Base-by-base conservation (phyloP, 2,888 invertebrate species). In the Allophyes oxyacanthae region DNA sequence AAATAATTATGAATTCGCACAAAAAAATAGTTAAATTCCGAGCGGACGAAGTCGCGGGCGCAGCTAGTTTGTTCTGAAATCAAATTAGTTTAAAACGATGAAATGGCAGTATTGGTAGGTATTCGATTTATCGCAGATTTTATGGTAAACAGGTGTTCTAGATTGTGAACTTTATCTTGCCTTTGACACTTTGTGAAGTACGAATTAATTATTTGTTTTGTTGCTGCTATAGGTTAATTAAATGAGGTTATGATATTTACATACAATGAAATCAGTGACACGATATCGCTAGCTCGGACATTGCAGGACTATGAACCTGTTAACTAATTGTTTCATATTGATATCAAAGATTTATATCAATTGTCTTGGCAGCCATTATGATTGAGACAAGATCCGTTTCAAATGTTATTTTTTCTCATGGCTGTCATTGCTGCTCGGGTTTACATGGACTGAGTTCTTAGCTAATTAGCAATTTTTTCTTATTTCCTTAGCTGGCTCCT, bases 241-340 rank as follows among this genome's bases (percentile, higher is more conserved):
- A 44, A 46, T 52, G 45, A 45, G 62, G 40, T 38, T 15, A 37
- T 30, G 20, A 48, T 65, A 66, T 66, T 66, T 41, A 49, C 66
- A 66, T 66, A 66, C 65, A 66, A 66, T 66, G 65, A 66, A 66
- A 66, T 66, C 65, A 62, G 52, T 66, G 65, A 62, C 65, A 66
- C 44, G 66, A 66, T 57, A 66, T 66, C 64, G 28, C 49, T 28
- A 48, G 51, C 50, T 11, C 34, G 57, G 65, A 52, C 37, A 33
- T 36, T 49, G 14, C 14, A 32, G 26, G 26, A n/a, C n/a, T n/a
- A n/a, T n/a, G n/a, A 38, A 48, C 57, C 14, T 53, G 45, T 53
- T 2, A 54, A 45, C 14, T 36, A 52, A 64, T 53, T 64, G 36
- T 64, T 53, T 28, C 28, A 64, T 64, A 64, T 64, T 64, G 64